A percentile compares a stretch with the other conserved stretches of the same genome.
phyloP scores from a whole-genome alignment of 2,888 invertebrate species.

The Platynereis dumerilii region DNA sequence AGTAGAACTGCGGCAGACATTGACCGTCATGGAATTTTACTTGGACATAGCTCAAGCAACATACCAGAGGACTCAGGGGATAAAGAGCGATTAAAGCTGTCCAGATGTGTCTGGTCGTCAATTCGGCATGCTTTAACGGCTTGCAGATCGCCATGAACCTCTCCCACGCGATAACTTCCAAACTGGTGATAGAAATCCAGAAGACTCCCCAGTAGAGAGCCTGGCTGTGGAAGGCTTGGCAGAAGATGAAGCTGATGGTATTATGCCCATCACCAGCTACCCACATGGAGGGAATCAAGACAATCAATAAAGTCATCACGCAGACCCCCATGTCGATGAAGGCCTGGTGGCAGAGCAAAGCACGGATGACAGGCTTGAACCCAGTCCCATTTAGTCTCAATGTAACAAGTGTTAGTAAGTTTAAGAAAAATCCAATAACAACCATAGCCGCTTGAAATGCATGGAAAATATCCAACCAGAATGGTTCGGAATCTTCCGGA shows the following conservation, averaged over 20 bases:
- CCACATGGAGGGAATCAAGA: not conserved
- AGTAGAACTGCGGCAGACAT: not conserved
- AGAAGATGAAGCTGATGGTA: not conserved
- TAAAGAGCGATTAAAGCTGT: too few relatives aligned
- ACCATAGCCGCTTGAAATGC: too few relatives aligned
- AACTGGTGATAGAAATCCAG: not conserved
- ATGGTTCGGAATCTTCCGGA: too few relatives aligned
- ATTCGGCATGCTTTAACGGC: not conserved
- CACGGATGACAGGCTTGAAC: not conserved
- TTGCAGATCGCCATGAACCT: not conserved
- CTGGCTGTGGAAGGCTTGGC: not conserved
- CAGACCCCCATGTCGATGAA: not conserved
- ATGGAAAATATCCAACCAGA: too few relatives aligned
- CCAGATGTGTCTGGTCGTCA: too few relatives aligned
- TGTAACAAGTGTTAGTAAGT: not conserved
- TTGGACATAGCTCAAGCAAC: not conserved
- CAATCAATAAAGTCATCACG: not conserved
- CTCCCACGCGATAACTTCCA: not conserved
- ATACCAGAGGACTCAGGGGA: too few relatives aligned
- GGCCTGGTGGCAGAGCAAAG: not conserved
- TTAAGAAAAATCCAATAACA: not conserved
- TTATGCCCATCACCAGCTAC: not conserved
- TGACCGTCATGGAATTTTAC: not conserved
- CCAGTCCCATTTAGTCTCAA: not conserved
- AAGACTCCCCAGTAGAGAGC: not conserved